Base-by-base conservation (phyloP, 2,888 invertebrate species). In the Agrochola macilenta region DNA sequence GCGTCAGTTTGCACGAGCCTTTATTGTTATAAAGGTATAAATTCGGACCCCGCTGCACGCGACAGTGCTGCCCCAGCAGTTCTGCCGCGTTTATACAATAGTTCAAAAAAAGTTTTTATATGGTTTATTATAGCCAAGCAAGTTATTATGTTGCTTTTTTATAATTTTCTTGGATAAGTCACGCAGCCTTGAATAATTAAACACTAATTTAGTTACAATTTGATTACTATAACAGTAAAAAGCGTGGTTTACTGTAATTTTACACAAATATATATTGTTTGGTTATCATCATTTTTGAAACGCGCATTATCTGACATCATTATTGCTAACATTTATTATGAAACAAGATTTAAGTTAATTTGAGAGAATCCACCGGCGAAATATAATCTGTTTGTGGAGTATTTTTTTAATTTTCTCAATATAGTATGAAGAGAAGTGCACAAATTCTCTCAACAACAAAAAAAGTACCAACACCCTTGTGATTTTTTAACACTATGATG, bases 161-260 rank as follows among this genome's bases (percentile, higher is more conserved):
- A 46, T 39, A 43, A 54, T n/a, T 8, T 49, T 77, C 23, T 12
- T 23, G 8, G 17, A n/a, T 14, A 58, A n/a, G 23, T n/a, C 78
- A 68, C 84, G 49, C 70, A 57, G 78, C 26, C 73, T 78, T 58
- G 23, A 65, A 64, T 26, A 0, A 70, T 57, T 74, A 72, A 74
- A 69, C 49, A 30, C 63, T 58, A 81, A 61, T 66, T 49, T 68
- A 23, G 9, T 49, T 52, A 54, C 5, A 66, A 52, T 68, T 54
- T 23, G 7, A 79, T 52, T 30, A 61, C 3, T 30, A 3, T 26
- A 60, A 63, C 0, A 23, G 20, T 14, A 17, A 11, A 14, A 58
- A 63, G 4, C 2, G 20, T 54, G n/a, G 57, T 70, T 74, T 66
- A 82, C 68, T 58, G 73, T 65, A 76, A 43, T 60, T 82, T 74